Evolutionary conservation across 2,888 invertebrate genomes (phyloP), one percentile per base, ranked within the genome.

Genomic region (Acleris emargana): DNA sequence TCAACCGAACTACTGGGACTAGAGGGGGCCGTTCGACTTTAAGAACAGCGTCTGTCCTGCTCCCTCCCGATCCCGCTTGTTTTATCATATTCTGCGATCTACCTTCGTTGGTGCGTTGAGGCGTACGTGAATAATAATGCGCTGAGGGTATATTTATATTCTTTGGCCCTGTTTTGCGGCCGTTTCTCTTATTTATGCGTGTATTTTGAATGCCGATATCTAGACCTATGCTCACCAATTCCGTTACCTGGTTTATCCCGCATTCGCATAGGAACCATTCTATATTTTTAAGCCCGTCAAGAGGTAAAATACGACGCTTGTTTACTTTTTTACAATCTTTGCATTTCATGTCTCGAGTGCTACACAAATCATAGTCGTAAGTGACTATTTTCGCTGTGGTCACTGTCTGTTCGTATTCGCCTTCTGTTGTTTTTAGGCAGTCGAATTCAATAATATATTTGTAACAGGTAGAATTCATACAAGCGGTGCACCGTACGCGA

Each of bases 191-290:
- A 25, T 25, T 25, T 25, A 25, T 25, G 25, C 25, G 25, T 25
- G 25, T 25, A 25, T 25, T 25, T 25, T 25, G 25, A 6, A 25
- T 25, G 25, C 25, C 25, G 25, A 25, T 25, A 25, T 25, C 25
- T 52, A 28, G 16, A 13, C 17, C 28, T 5, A 17, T 28, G 16
- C 52, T 28, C 9, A 32, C 6, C 13, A 52, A 13, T 52, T 52
- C 52, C n/a, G 5, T 2, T 28, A 52, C 52, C 11, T 52, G 52
- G 22, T 52, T 52, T 52, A 52, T 52, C 9, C 52, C 52, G 52
- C 52, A 52, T n/a, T 52, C 52, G 28, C 52, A 52, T 28, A 52
- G 17, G n/a, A 52, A 52, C 52, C 54, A 54, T 42, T 54, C 54
- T 42, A 54, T 54, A 18, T 54, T 54, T 42, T 54, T 54, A 17